phyloP scores from a whole-genome alignment of 2,888 invertebrate genomes.

The Orthosia incerta region DNA sequence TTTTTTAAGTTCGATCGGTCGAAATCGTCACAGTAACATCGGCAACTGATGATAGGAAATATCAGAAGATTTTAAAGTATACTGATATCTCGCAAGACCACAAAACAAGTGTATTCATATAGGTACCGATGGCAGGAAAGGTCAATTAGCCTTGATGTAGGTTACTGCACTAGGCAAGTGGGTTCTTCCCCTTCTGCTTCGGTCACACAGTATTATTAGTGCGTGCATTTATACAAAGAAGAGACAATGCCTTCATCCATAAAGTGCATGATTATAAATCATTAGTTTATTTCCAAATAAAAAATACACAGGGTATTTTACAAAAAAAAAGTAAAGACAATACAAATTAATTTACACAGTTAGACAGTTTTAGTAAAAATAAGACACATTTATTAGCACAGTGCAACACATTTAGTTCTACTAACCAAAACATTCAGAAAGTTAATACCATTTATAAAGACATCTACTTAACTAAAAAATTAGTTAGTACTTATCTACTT shows the following conservation, averaged over 20 bases:
- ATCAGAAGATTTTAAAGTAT: background rate
- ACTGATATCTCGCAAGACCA: background rate
- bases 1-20: too few species aligned
- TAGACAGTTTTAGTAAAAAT: conserved; percentile 6
- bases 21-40: too few species aligned
- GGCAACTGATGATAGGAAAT: too few species aligned
- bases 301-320: background rate
- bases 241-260: background rate
- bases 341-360: background rate
- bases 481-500: background rate
- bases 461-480: conserved; percentile 6
- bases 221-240: background rate
- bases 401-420: background rate
- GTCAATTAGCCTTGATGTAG: background rate
- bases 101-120: background rate
- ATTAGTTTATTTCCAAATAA: background rate
- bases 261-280: background rate
- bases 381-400: conserved; percentile 2
- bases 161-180: background rate
- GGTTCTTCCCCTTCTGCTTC: background rate
- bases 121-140: background rate
- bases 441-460: background rate
- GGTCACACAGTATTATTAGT: conserved; percentile 4
- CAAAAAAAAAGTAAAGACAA: conserved; percentile 10
- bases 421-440: background rate